Evolutionary conservation across 2,113 vertebrate species (phyloP).

Genomic region (Sinocyclocheilus maitianheensis): DNA sequence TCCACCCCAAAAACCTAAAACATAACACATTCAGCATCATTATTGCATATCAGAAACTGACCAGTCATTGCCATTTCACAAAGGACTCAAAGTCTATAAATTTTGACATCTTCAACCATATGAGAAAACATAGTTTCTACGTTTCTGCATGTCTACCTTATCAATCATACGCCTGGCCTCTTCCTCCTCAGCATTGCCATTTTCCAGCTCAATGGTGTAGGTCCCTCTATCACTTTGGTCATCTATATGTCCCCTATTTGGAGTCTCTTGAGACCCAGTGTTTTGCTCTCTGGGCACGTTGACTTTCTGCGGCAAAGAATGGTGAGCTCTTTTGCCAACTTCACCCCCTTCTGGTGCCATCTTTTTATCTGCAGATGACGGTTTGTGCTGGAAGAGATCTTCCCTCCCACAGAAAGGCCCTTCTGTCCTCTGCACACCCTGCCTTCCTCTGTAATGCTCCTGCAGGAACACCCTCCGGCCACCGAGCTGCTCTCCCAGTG

Average conservation of each 20-base stretch:
- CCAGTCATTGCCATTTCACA: neutral
- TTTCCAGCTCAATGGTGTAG: conserved; percentile 93
- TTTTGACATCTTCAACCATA: neutral
- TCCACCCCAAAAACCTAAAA: conserved; percentile 90
- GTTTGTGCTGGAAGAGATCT: conserved; percentile 77
- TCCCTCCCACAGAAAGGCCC: conserved; percentile 72
- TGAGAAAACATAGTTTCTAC: neutral
- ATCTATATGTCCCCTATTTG: conserved; percentile 75
- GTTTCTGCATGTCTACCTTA: conserved; percentile 78
- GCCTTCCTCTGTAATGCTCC: conserved; percentile 79
- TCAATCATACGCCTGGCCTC: conserved; percentile 93
- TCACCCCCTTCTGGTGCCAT: conserved; percentile 47
- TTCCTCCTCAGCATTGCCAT: conserved; percentile 86
- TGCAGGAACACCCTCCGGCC: conserved; percentile 77
- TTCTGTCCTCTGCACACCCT: conserved; percentile 74
- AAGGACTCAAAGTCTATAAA: neutral
- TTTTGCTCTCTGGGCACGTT: conserved; percentile 50
- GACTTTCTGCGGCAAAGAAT: conserved; percentile 10
- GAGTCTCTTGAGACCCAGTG: conserved; percentile 61
- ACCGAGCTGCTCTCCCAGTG: conserved; percentile 80
- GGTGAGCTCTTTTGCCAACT: conserved; percentile 37
- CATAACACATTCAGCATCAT: neutral
- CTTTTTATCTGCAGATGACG: conserved; percentile 65
- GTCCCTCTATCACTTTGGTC: conserved; percentile 93
- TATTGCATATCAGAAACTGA: neutral